Evolutionary conservation across 2,797 vertebrate genomes (phyloP), one percentile per base, ranked within the genome.

Genomic region (Tokudaia muenninki): DNA sequence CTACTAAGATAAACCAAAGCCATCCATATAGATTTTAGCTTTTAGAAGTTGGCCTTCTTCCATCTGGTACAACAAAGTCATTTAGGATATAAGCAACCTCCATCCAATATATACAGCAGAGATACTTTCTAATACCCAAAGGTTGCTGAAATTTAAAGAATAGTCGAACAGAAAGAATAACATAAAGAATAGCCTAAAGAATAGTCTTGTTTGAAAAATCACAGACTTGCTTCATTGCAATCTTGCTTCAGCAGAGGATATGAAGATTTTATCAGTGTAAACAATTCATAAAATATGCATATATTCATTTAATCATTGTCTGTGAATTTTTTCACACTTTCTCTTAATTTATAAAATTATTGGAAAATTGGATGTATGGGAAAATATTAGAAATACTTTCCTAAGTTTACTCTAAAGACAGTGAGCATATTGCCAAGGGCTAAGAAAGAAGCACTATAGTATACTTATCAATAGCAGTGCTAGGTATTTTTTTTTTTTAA

Each of bases 281-380:
- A 90, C 10, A 75, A 3, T 75, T 93, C 89, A 83, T 84, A 81
- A 96, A 72, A 50, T 67, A 52, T 34, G 8, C 67, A 55, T 59
- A 57, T 4, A 95, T 91, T 75, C 79, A 52, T 50, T 97, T 79
- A 93, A 82, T 75, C 31, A 37, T 81, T 52, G 1, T 92, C 2
- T 31, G 29, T 47, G 44, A 10, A 52, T 91, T 5, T 80, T 90
- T 5, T 81, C 59, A 72, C 1, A 81, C 26, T 41, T 96, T 84
- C 34, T 88, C n/a, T 90, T 90, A 74, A 81, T 55, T 95, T 88
- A 67, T 59, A 95, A 94, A 96, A 70, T 29, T 81, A 44, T 75
- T 95, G 1, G 16, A 55, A 96, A 94, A n/a, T n/a, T 90, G n/a
- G 2, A 50, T 92, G 44, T 31, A 82, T 57, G 83, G 17, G 17